phyloP scores from a whole-genome alignment of 1,140 invertebrate species.

The Epicauta chinensis region DNA sequence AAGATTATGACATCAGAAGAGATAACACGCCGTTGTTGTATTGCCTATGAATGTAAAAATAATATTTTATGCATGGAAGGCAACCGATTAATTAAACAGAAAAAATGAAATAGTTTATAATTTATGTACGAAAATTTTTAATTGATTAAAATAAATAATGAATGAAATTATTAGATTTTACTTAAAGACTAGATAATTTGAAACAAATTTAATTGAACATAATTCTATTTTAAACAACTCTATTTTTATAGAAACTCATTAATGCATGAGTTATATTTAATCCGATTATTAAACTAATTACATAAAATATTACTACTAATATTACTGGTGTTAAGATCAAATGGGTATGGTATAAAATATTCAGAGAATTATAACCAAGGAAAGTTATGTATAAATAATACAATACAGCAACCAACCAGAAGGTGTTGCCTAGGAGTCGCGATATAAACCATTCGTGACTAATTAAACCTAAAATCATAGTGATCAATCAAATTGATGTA shows the following conservation, averaged over 20 bases:
- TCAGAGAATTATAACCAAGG: conserved; percentile 92
- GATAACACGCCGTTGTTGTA: conserved; percentile 7
- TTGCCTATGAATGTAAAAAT: conserved; percentile 19
- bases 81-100: neutral
- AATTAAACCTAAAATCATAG: conserved; percentile 61
- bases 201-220: too few species aligned
- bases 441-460: conserved; percentile 68
- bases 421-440: conserved; percentile 82
- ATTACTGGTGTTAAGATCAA: conserved; percentile 83
- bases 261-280: conserved; percentile 69
- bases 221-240: conserved; percentile 44
- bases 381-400: conserved; percentile 99
- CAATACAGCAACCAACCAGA: conserved; percentile 85
- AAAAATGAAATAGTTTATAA: conserved; percentile 9
- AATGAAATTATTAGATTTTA: conserved; percentile 6
- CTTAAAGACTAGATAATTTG: conserved; percentile 7
- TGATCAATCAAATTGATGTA: too few species aligned
- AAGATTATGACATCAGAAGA: neutral
- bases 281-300: conserved; percentile 64
- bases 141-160: conserved; percentile 6
- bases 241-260: conserved; percentile 74
- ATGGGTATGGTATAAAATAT: conserved; percentile 83
- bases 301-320: conserved; percentile 68
- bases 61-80: conserved; percentile 20
- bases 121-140: conserved; percentile 4